Percentiles rank a stretch among this genome's conserved stretches.
These are phyloP conservation scores for Sepiola atlantica DNA, from an alignment of 2,888 invertebrate species.

Conservation along the genomic window DNA sequence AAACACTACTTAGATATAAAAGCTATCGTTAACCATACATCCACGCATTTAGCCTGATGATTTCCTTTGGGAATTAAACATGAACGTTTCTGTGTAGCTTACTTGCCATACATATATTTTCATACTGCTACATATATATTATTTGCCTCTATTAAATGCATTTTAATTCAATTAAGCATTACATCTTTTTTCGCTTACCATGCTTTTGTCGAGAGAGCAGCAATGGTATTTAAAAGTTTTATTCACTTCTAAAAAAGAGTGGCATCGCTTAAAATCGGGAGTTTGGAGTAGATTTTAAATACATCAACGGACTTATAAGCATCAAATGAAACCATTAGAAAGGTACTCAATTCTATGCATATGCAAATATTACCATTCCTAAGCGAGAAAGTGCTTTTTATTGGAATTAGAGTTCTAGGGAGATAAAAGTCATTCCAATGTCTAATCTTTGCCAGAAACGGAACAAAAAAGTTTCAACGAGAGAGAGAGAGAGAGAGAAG, in stretches of 20 bases:
- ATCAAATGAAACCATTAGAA: background rate
- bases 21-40: no score
- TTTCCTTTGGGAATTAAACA: no score
- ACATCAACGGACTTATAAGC: background rate
- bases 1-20: no score
- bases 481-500: background rate
- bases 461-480: background rate
- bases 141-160: background rate
- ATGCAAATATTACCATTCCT: background rate
- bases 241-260: background rate
- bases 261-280: background rate
- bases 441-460: background rate
- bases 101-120: no score
- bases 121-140: no score
- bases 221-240: background rate
- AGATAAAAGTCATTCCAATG: background rate
- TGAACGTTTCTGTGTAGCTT: no score
- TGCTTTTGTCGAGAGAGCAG: background rate
- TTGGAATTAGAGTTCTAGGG: background rate
- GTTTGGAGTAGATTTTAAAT: background rate
- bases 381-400: background rate
- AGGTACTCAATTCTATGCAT: background rate
- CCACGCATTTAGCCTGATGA: no score
- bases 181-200: background rate
- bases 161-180: background rate